Evolutionary conservation across 2,797 vertebrate genomes (phyloP).

Genomic region (Lateolabrax maculatus): DNA sequence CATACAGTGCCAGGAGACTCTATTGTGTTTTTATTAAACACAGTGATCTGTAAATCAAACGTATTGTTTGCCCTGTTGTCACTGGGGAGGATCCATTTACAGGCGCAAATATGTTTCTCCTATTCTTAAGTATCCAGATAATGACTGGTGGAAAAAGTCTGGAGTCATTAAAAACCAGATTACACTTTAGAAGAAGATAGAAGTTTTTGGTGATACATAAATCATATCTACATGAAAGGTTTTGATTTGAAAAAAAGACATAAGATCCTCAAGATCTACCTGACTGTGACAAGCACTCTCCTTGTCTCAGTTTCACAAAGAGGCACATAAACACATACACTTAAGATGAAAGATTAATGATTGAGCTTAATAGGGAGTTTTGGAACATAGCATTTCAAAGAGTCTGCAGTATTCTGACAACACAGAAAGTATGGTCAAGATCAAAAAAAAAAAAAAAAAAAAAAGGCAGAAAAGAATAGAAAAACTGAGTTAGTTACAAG

Average conservation of each 20-base stretch:
- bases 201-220: constrained; percentile 38
- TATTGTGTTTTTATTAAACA: constrained; percentile 54
- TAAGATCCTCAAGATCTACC: constrained; percentile 31
- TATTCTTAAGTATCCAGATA: constrained; percentile 50
- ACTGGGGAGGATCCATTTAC: constrained; percentile 60
- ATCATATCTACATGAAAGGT: constrained; percentile 50
- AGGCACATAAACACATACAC: constrained; percentile 24
- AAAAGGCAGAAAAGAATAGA: neutral
- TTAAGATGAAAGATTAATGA: constrained; percentile 50
- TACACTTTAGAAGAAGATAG: constrained; percentile 25
- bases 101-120: constrained; percentile 48
- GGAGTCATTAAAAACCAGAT: constrained; percentile 57
- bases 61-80: constrained; percentile 20
- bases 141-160: constrained; percentile 56
- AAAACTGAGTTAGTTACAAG: neutral
- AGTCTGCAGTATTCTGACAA: constrained; percentile 28
- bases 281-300: constrained; percentile 29
- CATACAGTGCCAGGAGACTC: constrained; percentile 25
- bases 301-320: constrained; percentile 22
- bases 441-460: neutral
- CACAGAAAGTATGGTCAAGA: neutral
- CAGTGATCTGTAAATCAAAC: constrained; percentile 56
- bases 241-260: constrained; percentile 16
- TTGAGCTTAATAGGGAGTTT: constrained; percentile 35
- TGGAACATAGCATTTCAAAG: constrained; percentile 30